Conservation (phyloP, 2,888 invertebrate species). For the Anaspis maculata region DNA sequence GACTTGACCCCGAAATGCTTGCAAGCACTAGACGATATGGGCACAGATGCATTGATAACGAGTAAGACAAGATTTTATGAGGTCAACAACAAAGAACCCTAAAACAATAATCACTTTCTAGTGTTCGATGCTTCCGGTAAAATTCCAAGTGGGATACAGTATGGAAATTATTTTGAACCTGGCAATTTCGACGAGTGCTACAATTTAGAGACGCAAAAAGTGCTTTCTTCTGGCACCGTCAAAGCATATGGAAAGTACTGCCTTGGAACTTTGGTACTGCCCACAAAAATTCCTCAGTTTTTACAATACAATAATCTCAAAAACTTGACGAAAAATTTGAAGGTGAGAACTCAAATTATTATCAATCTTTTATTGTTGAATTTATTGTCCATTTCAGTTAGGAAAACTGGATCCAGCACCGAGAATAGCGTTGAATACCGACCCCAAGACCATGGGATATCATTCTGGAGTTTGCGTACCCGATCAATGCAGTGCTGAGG, state of each 20-base stretch:
- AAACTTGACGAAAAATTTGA: no score
- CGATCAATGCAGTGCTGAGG: not conserved
- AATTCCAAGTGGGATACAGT: not conserved
- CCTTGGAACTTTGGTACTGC: not conserved
- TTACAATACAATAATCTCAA: no score
- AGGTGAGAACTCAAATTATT: no score
- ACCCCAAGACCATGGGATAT: not conserved
- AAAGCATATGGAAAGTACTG: not conserved
- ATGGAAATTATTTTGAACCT: not conserved
- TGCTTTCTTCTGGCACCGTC: not conserved
- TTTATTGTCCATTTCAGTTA: no score
- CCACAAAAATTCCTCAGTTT: not conserved
- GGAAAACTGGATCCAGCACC: not conserved
- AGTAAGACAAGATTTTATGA: no score
- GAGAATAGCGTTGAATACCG: not conserved
- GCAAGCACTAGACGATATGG: no score
- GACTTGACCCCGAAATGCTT: no score
- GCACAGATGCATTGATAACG: no score
- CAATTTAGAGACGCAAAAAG: not conserved
- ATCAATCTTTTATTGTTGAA: no score
- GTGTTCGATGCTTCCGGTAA: not conserved
- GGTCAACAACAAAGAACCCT: no score
- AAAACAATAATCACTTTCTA: no score
- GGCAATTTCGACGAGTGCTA: not conserved
- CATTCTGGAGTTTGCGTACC: not conserved